Conservation (phyloP, 2,113 vertebrate species). For the Campylomormyrus tamandua region DNA sequence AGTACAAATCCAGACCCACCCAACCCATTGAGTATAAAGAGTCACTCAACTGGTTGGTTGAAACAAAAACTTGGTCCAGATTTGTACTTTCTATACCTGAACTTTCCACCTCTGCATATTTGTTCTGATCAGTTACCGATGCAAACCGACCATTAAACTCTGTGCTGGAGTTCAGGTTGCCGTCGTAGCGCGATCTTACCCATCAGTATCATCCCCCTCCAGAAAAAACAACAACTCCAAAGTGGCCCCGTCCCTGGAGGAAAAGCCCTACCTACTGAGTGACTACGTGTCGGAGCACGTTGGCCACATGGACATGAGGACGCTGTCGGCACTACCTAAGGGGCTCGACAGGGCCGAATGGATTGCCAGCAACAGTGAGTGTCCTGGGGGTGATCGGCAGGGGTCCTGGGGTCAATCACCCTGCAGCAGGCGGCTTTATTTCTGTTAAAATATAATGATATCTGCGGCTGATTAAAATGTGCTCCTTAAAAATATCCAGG, state of each 20-base stretch:
- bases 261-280: constrained; percentile 56
- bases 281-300: constrained; percentile 51
- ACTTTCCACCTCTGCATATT: background rate
- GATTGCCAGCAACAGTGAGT: constrained; percentile 66
- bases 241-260: constrained; percentile 36
- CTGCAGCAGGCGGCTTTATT: background rate
- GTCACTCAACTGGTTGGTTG: background rate
- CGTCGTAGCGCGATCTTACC: background rate
- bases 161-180: background rate
- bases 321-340: constrained; percentile 51
- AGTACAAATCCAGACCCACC: background rate
- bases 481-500: background rate
- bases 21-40: background rate
- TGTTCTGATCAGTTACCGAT: background rate
- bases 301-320: constrained; percentile 44
- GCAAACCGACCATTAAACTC: background rate
- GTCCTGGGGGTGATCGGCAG: background rate
- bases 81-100: background rate
- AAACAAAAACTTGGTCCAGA: no score
- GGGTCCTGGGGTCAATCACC: background rate
- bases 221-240: constrained; percentile 59
- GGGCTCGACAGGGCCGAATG: constrained; percentile 61
- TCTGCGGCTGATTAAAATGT: background rate
- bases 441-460: background rate
- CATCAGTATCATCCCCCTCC: constrained; percentile 25